These are phyloP conservation scores for Colius striatus DNA, from an alignment of 2,113 vertebrate species.

Conservation along the genomic window DNA sequence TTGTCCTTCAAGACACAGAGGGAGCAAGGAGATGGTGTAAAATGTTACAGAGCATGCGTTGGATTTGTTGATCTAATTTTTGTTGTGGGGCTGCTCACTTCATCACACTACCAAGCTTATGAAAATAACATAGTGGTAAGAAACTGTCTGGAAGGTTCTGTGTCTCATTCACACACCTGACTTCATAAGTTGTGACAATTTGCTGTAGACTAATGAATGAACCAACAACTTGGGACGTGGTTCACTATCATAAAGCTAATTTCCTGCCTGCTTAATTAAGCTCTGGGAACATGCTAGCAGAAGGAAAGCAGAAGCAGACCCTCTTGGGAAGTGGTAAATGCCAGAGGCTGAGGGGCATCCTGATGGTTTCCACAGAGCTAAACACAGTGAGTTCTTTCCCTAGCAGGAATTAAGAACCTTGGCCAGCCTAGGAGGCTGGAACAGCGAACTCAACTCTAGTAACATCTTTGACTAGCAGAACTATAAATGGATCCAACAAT, in stretches of 20 bases:
- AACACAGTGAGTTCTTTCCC: not conserved
- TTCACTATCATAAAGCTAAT: constrained; percentile 1
- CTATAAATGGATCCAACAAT: not conserved
- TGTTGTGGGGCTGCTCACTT: not conserved
- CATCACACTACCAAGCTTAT: not conserved
- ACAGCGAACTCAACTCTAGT: not conserved
- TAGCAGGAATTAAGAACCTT: not conserved
- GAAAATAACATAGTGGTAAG: not conserved
- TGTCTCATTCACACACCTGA: not conserved
- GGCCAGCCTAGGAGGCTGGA: not conserved
- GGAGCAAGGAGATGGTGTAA: not conserved
- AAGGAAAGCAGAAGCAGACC: not conserved
- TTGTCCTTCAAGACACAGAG: not conserved
- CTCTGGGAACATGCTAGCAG: not conserved
- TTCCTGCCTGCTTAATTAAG: constrained; percentile 20
- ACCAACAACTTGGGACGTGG: not conserved
- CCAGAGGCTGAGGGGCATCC: not conserved
- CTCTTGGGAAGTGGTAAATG: not conserved
- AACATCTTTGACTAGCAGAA: not conserved
- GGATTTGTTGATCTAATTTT: not conserved
- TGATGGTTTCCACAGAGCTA: not conserved
- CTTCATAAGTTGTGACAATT: not conserved
- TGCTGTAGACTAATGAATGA: constrained; percentile 11
- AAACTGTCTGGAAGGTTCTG: not conserved
- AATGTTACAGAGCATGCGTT: not conserved